Evolutionary conservation across 2,797 vertebrate species (phyloP).

Genomic region (Darevskia nairensis): DNA sequence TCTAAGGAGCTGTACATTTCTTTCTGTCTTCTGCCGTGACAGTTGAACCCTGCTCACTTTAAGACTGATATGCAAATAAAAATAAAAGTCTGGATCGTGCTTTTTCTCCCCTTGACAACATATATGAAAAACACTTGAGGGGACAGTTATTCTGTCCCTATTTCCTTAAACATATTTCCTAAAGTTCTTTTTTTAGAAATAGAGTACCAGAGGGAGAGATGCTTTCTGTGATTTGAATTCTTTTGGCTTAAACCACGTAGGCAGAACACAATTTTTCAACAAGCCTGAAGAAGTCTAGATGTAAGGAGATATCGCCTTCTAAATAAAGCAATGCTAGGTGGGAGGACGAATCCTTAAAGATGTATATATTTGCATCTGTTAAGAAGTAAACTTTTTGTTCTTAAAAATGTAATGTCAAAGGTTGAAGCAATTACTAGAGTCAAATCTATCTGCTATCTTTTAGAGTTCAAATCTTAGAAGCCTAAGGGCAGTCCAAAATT

Average conservation of each 20-base stretch:
- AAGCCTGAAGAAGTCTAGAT: not conserved
- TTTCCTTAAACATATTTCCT: not conserved
- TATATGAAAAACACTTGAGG: not conserved
- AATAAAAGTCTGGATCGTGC: not conserved
- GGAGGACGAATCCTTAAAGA: not conserved
- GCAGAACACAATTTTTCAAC: not conserved
- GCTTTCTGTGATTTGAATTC: not conserved
- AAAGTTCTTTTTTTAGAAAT: not conserved
- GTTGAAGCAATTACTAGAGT: constrained; percentile 1
- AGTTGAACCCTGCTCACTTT: not conserved
- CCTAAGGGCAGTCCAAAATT: not conserved
- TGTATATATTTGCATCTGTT: not conserved
- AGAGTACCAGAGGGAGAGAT: not conserved
- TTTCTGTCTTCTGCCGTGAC: not conserved
- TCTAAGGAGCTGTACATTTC: not conserved
- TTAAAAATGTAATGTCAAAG: constrained; percentile 1
- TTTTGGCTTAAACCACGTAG: not conserved
- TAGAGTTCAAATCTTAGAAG: no score
- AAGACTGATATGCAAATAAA: not conserved
- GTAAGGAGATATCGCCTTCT: not conserved
- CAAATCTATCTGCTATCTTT: constrained; percentile 14
- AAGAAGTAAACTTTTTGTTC: constrained; percentile 31
- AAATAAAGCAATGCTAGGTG: not conserved
- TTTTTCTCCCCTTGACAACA: not conserved
- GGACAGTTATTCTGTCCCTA: not conserved